Evolutionary conservation across 2,888 invertebrate species (phyloP).

Genomic region (Trichopria drosophilae): DNA sequence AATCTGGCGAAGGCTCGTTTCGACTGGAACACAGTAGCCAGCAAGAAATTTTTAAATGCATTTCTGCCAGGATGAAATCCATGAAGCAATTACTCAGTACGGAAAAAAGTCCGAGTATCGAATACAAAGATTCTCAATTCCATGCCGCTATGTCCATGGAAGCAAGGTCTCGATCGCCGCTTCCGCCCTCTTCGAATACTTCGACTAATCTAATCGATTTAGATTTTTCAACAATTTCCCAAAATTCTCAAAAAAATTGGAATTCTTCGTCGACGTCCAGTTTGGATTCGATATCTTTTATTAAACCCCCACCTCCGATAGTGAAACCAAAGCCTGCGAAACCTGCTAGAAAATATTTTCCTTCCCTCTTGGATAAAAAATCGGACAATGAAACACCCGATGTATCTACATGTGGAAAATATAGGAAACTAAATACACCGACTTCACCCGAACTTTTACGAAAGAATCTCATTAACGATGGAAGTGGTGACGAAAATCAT

Average conservation of each 20-base stretch:
- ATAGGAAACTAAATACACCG: slow-evolving; percentile 62
- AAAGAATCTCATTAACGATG: slow-evolving; percentile 37
- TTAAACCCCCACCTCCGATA: slow-evolving; percentile 61
- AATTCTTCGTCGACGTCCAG: slow-evolving; percentile 40
- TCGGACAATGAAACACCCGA: slow-evolving; percentile 60
- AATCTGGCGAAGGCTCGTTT: slow-evolving; percentile 82
- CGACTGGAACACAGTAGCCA: slow-evolving; percentile 80
- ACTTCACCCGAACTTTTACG: slow-evolving; percentile 45
- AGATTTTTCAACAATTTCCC: slow-evolving; percentile 55
- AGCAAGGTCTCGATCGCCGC: slow-evolving; percentile 78
- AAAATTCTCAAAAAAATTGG: slow-evolving; percentile 47
- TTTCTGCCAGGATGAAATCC: slow-evolving; percentile 81
- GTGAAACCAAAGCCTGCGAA: slow-evolving; percentile 67
- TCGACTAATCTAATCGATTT: slow-evolving; percentile 59
- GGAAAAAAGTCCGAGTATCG: slow-evolving; percentile 63
- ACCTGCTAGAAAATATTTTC: slow-evolving; percentile 64
- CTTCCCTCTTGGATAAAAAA: slow-evolving; percentile 52
- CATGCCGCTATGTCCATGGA: slow-evolving; percentile 77
- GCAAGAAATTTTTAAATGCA: slow-evolving; percentile 79
- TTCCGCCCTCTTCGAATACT: slow-evolving; percentile 69
- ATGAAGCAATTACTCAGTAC: slow-evolving; percentile 82
- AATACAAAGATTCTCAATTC: slow-evolving; percentile 76
- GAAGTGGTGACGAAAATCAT: slow-evolving; percentile 60
- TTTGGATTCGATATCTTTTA: slow-evolving; percentile 40
- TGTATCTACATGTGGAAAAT: slow-evolving; percentile 61